Evolutionary conservation across 1,140 invertebrate genomes (phyloP).

Genomic region (Theocolax elegans): DNA sequence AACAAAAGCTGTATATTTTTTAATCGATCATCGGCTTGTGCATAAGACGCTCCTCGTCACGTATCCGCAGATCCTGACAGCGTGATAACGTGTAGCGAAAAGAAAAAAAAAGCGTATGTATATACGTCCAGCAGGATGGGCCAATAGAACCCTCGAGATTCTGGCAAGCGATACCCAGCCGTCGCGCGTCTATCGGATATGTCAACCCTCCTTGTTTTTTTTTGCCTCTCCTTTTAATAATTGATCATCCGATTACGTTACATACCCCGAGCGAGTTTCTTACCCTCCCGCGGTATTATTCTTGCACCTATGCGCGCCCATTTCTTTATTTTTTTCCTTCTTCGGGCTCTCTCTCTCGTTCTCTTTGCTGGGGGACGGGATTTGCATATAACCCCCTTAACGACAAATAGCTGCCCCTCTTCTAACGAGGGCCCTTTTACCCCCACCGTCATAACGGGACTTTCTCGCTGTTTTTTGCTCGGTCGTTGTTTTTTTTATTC

Average conservation of each 20-base stretch:
- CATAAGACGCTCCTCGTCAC: not conserved
- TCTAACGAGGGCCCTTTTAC: slow-evolving; percentile 64
- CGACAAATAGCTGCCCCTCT: slow-evolving; percentile 63
- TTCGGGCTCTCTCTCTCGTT: slow-evolving; percentile 34
- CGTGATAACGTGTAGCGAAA: not conserved
- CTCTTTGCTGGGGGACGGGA: slow-evolving; percentile 52
- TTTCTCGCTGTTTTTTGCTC: slow-evolving; percentile 50
- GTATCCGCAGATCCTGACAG: slow-evolving; percentile 12
- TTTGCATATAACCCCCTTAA: slow-evolving; percentile 66
- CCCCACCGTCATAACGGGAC: slow-evolving; percentile 35
- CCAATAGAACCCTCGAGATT: too few species aligned
- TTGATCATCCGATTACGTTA: slow-evolving; percentile 68
- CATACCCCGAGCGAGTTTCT: slow-evolving; percentile 50
- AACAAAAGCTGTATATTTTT: not conserved
- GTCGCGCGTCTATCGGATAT: slow-evolving; percentile 57
- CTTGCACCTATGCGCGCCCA: slow-evolving; percentile 51
- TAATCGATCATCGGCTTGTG: slow-evolving; percentile 38
- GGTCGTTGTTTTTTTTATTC: slow-evolving; percentile 52
- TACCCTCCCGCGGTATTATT: slow-evolving; percentile 57
- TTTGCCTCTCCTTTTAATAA: slow-evolving; percentile 65
- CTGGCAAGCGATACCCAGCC: too few species aligned
- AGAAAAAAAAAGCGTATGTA: slow-evolving; percentile 16
- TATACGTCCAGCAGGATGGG: slow-evolving; percentile 10
- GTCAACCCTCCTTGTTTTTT: slow-evolving; percentile 66
- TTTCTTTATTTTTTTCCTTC: slow-evolving; percentile 53